Conservation (phyloP, 2,113 vertebrate species). For the Mormyrus lacerda region DNA sequence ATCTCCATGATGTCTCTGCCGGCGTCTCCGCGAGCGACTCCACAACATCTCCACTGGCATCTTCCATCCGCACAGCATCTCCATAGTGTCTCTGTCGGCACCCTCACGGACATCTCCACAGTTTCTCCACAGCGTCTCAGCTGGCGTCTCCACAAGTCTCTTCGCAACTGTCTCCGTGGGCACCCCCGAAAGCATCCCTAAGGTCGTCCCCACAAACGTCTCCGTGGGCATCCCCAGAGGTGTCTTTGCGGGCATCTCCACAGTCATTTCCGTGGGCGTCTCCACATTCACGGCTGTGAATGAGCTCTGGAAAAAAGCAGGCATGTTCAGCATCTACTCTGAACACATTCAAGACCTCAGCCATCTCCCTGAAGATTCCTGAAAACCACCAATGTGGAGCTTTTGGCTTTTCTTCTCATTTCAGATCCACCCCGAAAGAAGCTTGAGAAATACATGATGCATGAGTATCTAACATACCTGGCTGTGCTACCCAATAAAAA, state of each 20-base stretch:
- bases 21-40: constrained; percentile 42
- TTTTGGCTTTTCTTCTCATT: not conserved
- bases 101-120: constrained; percentile 41
- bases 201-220: not conserved
- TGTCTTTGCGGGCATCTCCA: not conserved
- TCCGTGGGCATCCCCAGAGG: not conserved
- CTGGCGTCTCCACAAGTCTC: constrained; percentile 33
- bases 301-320: not conserved
- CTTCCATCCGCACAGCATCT: not conserved
- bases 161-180: constrained; percentile 22
- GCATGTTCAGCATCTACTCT: not conserved
- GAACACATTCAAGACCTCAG: not conserved
- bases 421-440: not conserved
- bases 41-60: constrained; percentile 43
- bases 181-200: accelerated
- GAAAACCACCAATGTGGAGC: not conserved
- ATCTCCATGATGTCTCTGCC: not conserved
- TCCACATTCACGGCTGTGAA: not conserved
- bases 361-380: not conserved
- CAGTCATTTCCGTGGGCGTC: not conserved
- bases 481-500: not conserved
- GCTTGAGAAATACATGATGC: not conserved
- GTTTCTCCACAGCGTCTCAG: not conserved
- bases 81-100: not conserved
- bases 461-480: not conserved